Percentiles rank a stretch among this genome's conserved stretches.
phyloP scores from a whole-genome alignment of 2,113 vertebrate species.

The Lasiurus borealis region DNA sequence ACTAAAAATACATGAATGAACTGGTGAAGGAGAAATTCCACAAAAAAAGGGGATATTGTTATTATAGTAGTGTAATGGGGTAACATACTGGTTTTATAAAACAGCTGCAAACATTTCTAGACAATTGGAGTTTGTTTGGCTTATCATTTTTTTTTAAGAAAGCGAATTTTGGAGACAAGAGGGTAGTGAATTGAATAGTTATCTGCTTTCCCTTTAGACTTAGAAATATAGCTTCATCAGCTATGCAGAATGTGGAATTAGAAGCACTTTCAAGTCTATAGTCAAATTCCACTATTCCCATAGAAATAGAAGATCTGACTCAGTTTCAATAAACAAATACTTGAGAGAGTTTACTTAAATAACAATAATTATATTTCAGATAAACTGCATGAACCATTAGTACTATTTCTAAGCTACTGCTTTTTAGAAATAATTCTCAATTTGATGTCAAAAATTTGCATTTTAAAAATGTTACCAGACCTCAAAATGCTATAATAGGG shows the following conservation, averaged over 20 bases:
- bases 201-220: background rate
- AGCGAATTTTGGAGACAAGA: background rate
- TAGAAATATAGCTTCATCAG: background rate
- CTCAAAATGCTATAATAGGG: background rate
- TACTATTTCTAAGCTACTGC: background rate
- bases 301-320: background rate
- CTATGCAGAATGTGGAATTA: background rate
- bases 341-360: background rate
- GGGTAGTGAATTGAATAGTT: constrained; percentile 18
- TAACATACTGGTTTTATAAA: background rate
- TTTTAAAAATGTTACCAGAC: constrained; percentile 59
- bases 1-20: background rate
- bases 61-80: background rate
- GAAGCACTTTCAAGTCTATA: background rate
- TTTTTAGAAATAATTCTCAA: constrained; percentile 62
- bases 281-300: background rate
- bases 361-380: constrained; percentile 4
- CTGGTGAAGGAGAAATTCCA: background rate
- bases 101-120: background rate
- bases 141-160: background rate
- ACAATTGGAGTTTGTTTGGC: background rate
- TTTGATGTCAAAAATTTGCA: constrained; percentile 30
- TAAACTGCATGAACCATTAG: background rate
- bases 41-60: background rate
- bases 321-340: background rate